Base-by-base conservation (phyloP, 1,140 invertebrate species). In the Polypedilum vanderplanki region DNA sequence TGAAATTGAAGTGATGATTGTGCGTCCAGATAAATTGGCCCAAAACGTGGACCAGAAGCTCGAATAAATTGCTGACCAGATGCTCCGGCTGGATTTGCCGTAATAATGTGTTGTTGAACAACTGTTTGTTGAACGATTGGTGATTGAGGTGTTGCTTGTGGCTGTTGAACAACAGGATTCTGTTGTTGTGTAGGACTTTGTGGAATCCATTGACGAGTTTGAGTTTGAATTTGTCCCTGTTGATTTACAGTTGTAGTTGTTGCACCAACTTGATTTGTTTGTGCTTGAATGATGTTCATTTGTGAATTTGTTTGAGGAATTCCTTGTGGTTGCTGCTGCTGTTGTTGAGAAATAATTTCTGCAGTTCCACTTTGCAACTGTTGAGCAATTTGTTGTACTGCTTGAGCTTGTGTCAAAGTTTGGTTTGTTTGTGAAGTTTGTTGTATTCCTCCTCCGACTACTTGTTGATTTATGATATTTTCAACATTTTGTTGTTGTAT, bases 1-100 rank as follows among this genome's bases (percentile, higher is more conserved):
- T 93, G 91, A 33, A 93, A 81, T 77, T 93, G 90, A n/a, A 91
- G 90, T 79, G 93, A 91, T 3, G 91, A 92, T 77, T 92, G 90
- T 7, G 90, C 90, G 79, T 93, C 91, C 75, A 93, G 81, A 74
- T 91, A 91, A 74, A 92, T 93, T 41, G 89, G 84, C 77, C 92
- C 90, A 74, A 87, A 81, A 18, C 86, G 84, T 2, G 82, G 86
- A 18, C 78, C 79, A 2, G 80, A 78, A 3, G 76, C 74, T 15
- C 77, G 75, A 40, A 78, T 77, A 40, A 77, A 70, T 76, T 78
- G 46, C 7, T 8, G 10, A 10, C 17, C 24, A 41, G 46, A 22
- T 1, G 46, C 15, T 73, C 3, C 17, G 1, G 9, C 40, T 64
- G 33, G 73, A 64, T 73, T 73, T 4, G 65, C 18, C 5, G 65